A percentile compares a stretch with the other conserved stretches of the same genome.
Conservation (phyloP, 2,797 vertebrate genomes). For the Salarias fasciatus region DNA sequence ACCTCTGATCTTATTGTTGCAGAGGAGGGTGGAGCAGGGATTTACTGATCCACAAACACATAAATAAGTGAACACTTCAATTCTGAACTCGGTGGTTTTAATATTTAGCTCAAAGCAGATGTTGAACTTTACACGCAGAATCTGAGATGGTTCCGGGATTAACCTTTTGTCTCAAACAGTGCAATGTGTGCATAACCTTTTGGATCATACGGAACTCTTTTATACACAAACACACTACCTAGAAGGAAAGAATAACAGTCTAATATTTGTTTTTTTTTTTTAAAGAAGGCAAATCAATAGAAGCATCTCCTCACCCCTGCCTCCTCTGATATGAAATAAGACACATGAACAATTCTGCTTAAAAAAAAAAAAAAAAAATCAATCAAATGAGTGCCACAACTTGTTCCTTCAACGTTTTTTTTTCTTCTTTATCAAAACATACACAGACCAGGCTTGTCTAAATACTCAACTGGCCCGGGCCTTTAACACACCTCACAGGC, state of each 20-base stretch:
- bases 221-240: neutral
- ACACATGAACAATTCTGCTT: too few species aligned
- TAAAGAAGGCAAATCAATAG: neutral
- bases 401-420: neutral
- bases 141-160: too few species aligned
- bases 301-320: neutral
- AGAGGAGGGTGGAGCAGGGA: constrained; percentile 37
- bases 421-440: constrained; percentile 7
- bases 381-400: neutral
- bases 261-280: neutral
- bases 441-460: constrained; percentile 13
- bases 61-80: neutral
- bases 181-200: too few species aligned
- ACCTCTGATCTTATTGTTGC: constrained; percentile 50
- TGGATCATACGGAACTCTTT: too few species aligned
- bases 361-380: too few species aligned
- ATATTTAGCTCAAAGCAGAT: too few species aligned
- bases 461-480: constrained; percentile 7
- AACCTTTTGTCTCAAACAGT: too few species aligned
- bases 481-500: constrained; percentile 12
- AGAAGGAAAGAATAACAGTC: neutral
- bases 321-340: neutral
- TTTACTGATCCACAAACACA: constrained; percentile 2
- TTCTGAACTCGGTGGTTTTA: too few species aligned
- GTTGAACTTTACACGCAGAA: too few species aligned